Evolutionary conservation across 2,797 vertebrate genomes (phyloP), one percentile per base, ranked within the genome.

Genomic region (Takifugu ocellatus): DNA sequence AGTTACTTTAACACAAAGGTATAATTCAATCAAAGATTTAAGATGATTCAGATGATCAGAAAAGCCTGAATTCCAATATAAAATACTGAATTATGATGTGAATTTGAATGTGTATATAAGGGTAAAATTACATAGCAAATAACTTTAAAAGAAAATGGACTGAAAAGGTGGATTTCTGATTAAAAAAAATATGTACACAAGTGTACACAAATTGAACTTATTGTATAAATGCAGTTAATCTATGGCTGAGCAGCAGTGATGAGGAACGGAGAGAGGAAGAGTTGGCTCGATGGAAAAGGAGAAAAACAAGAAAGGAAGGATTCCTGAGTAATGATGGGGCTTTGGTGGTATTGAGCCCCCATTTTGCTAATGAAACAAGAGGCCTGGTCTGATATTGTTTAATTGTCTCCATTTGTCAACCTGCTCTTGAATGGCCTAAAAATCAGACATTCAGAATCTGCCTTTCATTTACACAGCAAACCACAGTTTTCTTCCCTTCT

Each of bases 361-460:
- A 66, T 62, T 75, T 50, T 88, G 90, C 92, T 92, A 92, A 85
- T 71, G 87, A 90, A 93, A 92, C 90, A 91, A 75, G 63, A 62
- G 58, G 70, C 73, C 58, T 88, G 90, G 82, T 64, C 72, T 82
- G 11, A 60, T 77, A 74, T 81, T 90, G 86, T 90, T 90, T 88
- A 90, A 89, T 90, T 91, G 87, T 88, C 79, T 81, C 70, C 80
- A 86, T 88, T 88, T 87, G 87, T 91, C 84, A 89, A 87, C 71
- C 58, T 72, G 82, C 59, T 45, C 6, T 66, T 70, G 9, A 65
- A 77, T 64, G 73, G 87, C 75, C 74, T 71, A 70, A 84, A 84
- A 82, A 73, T 79, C 81, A 83, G 75, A 87, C 65, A 83, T 42
- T 83, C 79, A 84, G 71, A 88, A 86, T 88, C 81, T 89, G 85